Conservation (phyloP, 2,888 invertebrate genomes). For the Spisula solida region DNA sequence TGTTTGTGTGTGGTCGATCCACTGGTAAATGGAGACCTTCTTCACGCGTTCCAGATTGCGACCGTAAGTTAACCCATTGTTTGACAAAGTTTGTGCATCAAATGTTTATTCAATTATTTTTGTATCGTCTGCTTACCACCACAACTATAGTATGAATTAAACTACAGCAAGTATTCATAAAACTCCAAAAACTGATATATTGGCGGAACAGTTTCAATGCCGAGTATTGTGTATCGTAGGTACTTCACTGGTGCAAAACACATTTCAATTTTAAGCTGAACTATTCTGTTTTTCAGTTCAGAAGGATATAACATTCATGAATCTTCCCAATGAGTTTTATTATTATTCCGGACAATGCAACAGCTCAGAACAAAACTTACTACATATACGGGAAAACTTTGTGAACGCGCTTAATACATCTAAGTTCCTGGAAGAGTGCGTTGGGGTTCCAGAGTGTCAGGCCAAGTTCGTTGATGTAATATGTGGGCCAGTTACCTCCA, state of each 20-base stretch:
- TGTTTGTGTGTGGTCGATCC: slow-evolving; percentile 62
- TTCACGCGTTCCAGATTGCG: slow-evolving; percentile 60
- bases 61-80: neutral
- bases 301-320: slow-evolving; percentile 37
- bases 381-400: slow-evolving; percentile 60
- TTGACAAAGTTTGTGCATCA: too few relatives aligned
- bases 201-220: too few relatives aligned
- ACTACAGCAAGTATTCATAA: too few relatives aligned
- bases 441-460: slow-evolving; percentile 59
- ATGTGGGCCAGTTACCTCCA: slow-evolving; percentile 56
- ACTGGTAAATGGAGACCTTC: slow-evolving; percentile 63
- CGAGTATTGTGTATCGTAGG: too few relatives aligned
- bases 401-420: slow-evolving; percentile 57
- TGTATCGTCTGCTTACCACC: too few relatives aligned
- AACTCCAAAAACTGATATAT: too few relatives aligned
- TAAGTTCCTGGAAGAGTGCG: slow-evolving; percentile 49
- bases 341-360: slow-evolving; percentile 66
- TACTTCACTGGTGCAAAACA: too few relatives aligned
- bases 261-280: too few relatives aligned
- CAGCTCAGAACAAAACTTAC: slow-evolving; percentile 48
- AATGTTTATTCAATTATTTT: too few relatives aligned
- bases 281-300: slow-evolving; percentile 36
- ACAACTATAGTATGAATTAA: too few relatives aligned
- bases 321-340: slow-evolving; percentile 60
- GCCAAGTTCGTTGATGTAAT: slow-evolving; percentile 60